Conservation (phyloP, 2,113 vertebrate species). For the Oncorhynchus clarkii region DNA sequence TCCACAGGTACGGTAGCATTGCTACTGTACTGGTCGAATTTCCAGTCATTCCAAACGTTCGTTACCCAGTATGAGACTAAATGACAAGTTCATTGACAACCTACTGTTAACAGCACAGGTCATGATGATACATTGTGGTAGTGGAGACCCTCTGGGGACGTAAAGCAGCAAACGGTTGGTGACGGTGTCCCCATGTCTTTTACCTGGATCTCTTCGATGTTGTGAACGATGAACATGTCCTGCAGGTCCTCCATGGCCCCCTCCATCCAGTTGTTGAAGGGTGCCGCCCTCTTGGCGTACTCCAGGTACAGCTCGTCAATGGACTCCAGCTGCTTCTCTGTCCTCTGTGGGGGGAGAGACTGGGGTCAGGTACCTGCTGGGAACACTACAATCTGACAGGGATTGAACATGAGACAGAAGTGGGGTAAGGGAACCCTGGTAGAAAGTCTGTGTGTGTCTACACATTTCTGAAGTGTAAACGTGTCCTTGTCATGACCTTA, state of each 20-base stretch:
- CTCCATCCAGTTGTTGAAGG: conserved; percentile 99
- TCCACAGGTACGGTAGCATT: no score
- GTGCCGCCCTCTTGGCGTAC: conserved; percentile 91
- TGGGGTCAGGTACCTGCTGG: background rate
- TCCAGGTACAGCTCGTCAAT: conserved; percentile 95
- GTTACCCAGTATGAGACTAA: background rate
- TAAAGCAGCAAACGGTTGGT: no score
- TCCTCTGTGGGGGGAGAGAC: conserved; percentile 73
- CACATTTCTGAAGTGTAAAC: no score
- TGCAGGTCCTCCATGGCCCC: conserved; percentile 95
- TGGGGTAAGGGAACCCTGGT: no score
- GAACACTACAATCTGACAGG: background rate
- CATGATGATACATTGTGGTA: no score
- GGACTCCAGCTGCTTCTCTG: conserved; percentile 90
- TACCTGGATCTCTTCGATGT: conserved; percentile 86
- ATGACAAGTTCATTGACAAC: background rate
- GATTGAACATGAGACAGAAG: no score
- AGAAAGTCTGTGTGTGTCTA: background rate
- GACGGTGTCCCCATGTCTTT: no score
- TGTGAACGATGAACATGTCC: conserved; percentile 98
- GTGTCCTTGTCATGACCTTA: no score
- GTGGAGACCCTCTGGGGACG: no score
- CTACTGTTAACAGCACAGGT: background rate
- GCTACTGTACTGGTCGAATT: no score
- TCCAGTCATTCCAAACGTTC: no score